Evolutionary conservation across 2,113 vertebrate genomes (phyloP), one percentile per base, ranked within the genome.

Genomic region (Colius striatus): DNA sequence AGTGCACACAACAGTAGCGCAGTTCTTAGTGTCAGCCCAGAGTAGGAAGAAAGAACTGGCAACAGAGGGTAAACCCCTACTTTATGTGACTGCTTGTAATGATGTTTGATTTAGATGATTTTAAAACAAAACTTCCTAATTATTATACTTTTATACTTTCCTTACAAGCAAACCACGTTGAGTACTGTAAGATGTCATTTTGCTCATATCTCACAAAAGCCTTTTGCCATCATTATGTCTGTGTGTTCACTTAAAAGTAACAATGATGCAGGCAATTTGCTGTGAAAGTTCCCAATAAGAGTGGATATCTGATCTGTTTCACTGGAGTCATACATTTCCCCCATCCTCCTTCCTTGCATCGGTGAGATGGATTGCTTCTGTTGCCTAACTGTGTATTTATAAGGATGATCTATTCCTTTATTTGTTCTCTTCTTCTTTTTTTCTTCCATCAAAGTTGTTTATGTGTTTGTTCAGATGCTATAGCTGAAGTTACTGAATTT

Each of bases 191-290:
- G 79, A 47, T 57, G 34, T 45, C 18, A 32, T 75, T 83, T 86
- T 61, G 5, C 57, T 73, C 7, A 1, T 57, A 9, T 66, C 38
- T 93, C 27, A 62, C 20, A 36, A 45, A 72, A 76, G 20, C 17
- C 16, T 75, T 81, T 91, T 58, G 55, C 89, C 45, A 32, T 36
- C 29, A 34, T 51, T 90, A 18, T 67, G 25, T 66, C 76, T 73
- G 70, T 36, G 10, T 87, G 47, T 87, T 91, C 85, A 87, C 87
- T 94, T 89, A 76, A 63, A 94, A 85, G 26, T 54, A 89, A 36
- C 22, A 61, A 4, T 15, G 30, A 58, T 80, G 74, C 36, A 68
- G 68, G 6, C 41, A 60, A 34, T 41, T 10, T 63, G 53, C 41
- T 63, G 21, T 68, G 65, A 7, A 94, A 78, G 14, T 79, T 93